Evolutionary conservation across 2,888 invertebrate genomes (phyloP), one percentile per base, ranked within the genome.

Genomic region (Exephanes ischioxanthus): DNA sequence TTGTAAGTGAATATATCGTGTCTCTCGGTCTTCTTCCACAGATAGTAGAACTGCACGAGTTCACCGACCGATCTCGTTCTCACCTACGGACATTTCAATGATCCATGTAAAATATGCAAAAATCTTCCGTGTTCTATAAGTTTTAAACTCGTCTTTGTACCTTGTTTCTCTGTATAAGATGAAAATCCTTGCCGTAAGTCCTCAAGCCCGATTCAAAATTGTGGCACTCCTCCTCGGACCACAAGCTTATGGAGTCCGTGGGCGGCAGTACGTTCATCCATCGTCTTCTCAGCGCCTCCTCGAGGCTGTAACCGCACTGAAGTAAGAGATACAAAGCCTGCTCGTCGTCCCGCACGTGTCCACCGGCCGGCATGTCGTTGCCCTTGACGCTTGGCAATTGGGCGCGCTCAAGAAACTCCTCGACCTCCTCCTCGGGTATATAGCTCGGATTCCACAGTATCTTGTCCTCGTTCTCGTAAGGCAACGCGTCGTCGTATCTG

Each of bases 21-120:
- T 22, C 99, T 95, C 92, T 99, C 99, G 37, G 99, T 99, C 94
- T 99, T 99, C 94, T 99, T 99, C 99, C 99, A 99, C 79, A 99
- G 95, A 91, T 98, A 98, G 94, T 98, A 98, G 95, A 99, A 99
- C 93, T 99, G 98, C 16, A 99, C 99, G 86, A 99, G 95, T 94
- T 99, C 99, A 48, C 99, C 98, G 63, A 99, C 99, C 9, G 98
- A 98, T 89, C 99, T 95, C 81, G 99, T 99, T 90, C 98, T 96
- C 68, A 99, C 96, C 97, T 97, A 91, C 9, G 63, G 55, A 92
- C 93, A 76, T 80, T 87, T 66, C 86, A 30, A 55, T 58, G 11
- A 14, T 75, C 41, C 22, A 30, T 30, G 45, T 16, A 16, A 48
- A 48, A 3, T 14, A 16, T 48, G 45, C 41, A 11, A 48, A 45